These are phyloP conservation scores for Bufo bufo DNA, from an alignment of 2,113 vertebrate species.

Conservation along the genomic window DNA sequence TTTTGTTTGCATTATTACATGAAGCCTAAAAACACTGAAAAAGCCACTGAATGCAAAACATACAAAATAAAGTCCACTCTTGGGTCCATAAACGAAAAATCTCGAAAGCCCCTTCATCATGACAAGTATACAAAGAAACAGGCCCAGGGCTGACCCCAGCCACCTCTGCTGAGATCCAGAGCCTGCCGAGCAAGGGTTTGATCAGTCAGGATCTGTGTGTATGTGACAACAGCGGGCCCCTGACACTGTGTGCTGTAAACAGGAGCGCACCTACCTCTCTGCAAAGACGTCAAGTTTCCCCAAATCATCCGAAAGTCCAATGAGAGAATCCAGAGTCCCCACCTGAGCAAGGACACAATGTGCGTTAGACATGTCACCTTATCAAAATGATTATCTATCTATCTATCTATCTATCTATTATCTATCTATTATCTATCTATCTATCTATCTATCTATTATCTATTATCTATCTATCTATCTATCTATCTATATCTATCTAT, in stretches of 20 bases:
- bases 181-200: conserved; percentile 43
- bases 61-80: not conserved
- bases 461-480: not conserved
- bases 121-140: conserved; percentile 7
- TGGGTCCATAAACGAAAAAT: not conserved
- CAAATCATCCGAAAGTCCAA: conserved; percentile 89
- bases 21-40: not conserved
- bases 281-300: conserved; percentile 86
- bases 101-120: not conserved
- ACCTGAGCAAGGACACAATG: conserved; percentile 72
- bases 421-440: not conserved
- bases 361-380: not conserved
- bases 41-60: not conserved
- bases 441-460: not conserved
- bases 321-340: conserved; percentile 90
- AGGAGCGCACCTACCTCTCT: conserved; percentile 86
- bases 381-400: not conserved
- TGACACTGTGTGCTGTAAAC: conserved; percentile 74
- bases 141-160: conserved; percentile 39
- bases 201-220: conserved; percentile 65
- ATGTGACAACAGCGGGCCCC: conserved; percentile 65
- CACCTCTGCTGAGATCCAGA: conserved; percentile 40
- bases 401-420: not conserved
- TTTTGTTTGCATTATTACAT: no score
- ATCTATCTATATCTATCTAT: not conserved